These are phyloP conservation scores for Morelia viridis DNA, from an alignment of 2,797 vertebrate species.

Conservation along the genomic window DNA sequence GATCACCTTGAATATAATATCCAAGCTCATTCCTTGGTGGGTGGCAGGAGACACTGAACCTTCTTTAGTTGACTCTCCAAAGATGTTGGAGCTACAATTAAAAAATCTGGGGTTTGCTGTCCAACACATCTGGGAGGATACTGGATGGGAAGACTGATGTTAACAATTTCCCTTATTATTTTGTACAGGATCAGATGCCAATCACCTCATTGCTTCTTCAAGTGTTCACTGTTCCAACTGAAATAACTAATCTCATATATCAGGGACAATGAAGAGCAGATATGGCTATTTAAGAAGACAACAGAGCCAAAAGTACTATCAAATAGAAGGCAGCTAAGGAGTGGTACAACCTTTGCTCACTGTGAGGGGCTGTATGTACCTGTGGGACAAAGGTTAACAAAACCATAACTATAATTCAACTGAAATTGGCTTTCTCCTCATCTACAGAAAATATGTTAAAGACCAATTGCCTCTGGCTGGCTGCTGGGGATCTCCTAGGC, in stretches of 20 bases:
- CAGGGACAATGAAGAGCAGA: background rate
- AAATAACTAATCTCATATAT: background rate
- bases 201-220: constrained; percentile 9
- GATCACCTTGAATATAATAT: constrained; percentile 6
- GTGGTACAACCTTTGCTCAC: background rate
- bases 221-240: background rate
- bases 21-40: background rate
- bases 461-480: background rate
- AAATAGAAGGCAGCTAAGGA: background rate
- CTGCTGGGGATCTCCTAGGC: background rate
- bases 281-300: background rate
- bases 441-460: background rate
- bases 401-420: background rate
- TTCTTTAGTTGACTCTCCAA: background rate
- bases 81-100: background rate
- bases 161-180: background rate
- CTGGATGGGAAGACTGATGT: background rate
- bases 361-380: background rate
- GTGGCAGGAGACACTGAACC: background rate
- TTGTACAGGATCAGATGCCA: background rate
- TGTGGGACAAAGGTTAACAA: background rate
- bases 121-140: background rate
- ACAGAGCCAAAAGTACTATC: background rate
- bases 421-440: background rate
- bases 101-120: background rate